Base-by-base conservation (phyloP, 2,797 vertebrate species). In the Neostethus bicornis region DNA sequence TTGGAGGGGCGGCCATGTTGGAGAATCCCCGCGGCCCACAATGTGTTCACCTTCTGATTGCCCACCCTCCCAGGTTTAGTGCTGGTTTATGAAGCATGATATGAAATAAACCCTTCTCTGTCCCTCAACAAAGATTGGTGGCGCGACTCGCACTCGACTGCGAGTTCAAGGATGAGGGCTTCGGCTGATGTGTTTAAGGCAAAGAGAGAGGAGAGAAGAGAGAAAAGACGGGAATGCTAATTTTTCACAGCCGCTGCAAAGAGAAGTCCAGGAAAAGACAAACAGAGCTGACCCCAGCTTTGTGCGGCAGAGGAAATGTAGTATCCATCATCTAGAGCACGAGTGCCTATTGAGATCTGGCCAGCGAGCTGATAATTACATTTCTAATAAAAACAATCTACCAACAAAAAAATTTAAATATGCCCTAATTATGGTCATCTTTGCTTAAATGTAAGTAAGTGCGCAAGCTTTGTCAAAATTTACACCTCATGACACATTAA, bases 31-130 rank as follows among this genome's bases (percentile, higher is more conserved):
- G 11, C 24, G 46, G 79, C 51, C 79, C 67, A 63, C 76, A 71
- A 75, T 83, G 83, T 83, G 79, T 78, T 87, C 81, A 72, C 79
- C 73, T 78, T 55, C 74, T 82, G 83, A 88, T 86, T 85, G 82
- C 79, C 73, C 52, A 56, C 58, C 75, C 73, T 80, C 75, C 70
- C 73, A 61, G 83, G 82, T 89, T 89, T 87, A 88, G 85, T 87
- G 81, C 86, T 70, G 85, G 70, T 89, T 89, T 87, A 89, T 86
- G 86, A 60, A 88, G 84, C 87, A 70, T 90, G 85, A 84, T 89
- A 89, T 88, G 83, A 89, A 90, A 86, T 89, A 89, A 91, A 85
- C 78, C 80, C 75, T 59, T 71, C 70, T 63, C 29, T 38, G 66
- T 73, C 74, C 63, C 70, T 51, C 66, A 83, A 79, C 78, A 86